Evolutionary conservation across 2,888 invertebrate genomes (phyloP).

Genomic region (Leucoma salicis): DNA sequence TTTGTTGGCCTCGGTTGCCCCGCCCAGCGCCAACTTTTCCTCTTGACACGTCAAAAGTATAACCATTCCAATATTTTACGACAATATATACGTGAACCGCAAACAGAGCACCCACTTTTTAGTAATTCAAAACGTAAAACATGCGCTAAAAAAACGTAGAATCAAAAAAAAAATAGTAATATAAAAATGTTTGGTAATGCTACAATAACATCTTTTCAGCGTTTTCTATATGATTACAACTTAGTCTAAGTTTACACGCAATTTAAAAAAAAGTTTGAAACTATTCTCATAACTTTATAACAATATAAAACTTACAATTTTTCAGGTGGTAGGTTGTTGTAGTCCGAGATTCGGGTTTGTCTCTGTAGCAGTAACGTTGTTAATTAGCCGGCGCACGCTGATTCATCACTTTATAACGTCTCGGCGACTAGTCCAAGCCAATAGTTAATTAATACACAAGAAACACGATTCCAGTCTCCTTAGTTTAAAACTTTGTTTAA

Average conservation of each 20-base stretch:
- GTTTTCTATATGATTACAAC: too few species aligned
- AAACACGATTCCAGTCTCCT: slow-evolving; percentile 49
- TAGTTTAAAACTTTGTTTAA: slow-evolving; percentile 34
- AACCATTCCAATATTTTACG: slow-evolving; percentile 49
- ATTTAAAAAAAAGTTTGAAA: background rate
- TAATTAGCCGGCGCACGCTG: slow-evolving; percentile 79
- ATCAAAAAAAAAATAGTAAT: too few species aligned
- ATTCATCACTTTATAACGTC: slow-evolving; percentile 80
- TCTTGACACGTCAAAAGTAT: slow-evolving; percentile 69
- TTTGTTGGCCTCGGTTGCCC: slow-evolving; percentile 63
- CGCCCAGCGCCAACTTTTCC: slow-evolving; percentile 73
- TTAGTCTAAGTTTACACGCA: too few species aligned
- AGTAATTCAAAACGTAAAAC: background rate
- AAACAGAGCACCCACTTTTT: slow-evolving; percentile 15
- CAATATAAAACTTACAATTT: slow-evolving; percentile 56
- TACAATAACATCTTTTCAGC: too few species aligned
- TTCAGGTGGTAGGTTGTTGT: slow-evolving; percentile 47
- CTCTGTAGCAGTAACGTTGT: slow-evolving; percentile 72
- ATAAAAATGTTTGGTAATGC: too few species aligned
- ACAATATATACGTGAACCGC: slow-evolving; percentile 34
- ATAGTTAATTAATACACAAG: slow-evolving; percentile 64
- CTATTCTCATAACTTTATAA: background rate
- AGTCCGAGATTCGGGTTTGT: slow-evolving; percentile 64
- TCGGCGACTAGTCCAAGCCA: slow-evolving; percentile 67
- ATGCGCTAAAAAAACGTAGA: background rate